A percentile compares a stretch with the other conserved stretches of the same genome.
Evolutionary conservation across 1,140 invertebrate genomes (phyloP).

Genomic region (Lepidostoma basale): DNA sequence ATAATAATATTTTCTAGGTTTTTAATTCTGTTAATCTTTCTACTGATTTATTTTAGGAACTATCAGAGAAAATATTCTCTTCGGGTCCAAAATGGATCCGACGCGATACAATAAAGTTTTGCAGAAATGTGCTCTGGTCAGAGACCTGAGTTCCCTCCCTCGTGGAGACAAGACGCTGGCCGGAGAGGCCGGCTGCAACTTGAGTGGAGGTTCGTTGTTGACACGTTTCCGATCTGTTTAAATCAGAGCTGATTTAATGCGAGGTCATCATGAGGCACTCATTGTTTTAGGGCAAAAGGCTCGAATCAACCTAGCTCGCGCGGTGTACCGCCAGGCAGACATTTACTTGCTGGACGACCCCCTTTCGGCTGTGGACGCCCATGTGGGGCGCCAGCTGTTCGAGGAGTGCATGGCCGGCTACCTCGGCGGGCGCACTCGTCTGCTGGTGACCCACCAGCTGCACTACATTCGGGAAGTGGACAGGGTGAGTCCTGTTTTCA

Average conservation of each 20-base stretch:
- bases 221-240: neutral
- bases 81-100: conserved; percentile 49
- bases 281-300: conserved; percentile 73
- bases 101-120: conserved; percentile 70
- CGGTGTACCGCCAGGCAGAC: conserved; percentile 63
- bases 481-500: conserved; percentile 44
- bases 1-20: neutral
- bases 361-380: conserved; percentile 80
- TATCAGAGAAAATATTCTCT: conserved; percentile 72
- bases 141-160: conserved; percentile 71
- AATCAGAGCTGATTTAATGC: neutral
- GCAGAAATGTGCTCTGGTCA: conserved; percentile 68
- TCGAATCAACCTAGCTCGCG: conserved; percentile 73
- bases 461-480: conserved; percentile 72
- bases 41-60: conserved; percentile 40
- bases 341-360: conserved; percentile 84
- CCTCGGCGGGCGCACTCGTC: conserved; percentile 59
- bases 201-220: conserved; percentile 89
- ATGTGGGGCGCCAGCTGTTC: conserved; percentile 80
- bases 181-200: conserved; percentile 74
- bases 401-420: conserved; percentile 72
- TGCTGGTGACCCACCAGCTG: conserved; percentile 79
- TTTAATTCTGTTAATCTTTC: neutral
- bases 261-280: neutral
- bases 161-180: conserved; percentile 81